Percentiles rank a stretch among this genome's conserved stretches.
phyloP scores from a whole-genome alignment of 2,113 vertebrate genomes.

The Dryoscopus gambensis region DNA sequence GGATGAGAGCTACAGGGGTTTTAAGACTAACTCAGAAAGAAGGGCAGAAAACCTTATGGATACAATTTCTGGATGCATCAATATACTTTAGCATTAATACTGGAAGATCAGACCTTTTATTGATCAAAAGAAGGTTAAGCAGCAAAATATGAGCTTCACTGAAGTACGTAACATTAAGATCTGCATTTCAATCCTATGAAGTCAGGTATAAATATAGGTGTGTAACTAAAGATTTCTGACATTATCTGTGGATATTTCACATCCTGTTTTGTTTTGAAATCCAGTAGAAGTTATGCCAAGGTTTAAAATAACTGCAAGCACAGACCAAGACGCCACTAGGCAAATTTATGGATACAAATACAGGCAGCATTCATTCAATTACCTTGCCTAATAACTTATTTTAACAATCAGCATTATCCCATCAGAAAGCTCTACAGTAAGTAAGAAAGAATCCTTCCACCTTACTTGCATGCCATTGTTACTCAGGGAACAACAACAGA shows the following conservation, averaged over 20 bases:
- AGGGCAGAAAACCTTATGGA: background rate
- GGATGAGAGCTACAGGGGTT: rapidly evolving
- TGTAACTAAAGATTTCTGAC: background rate
- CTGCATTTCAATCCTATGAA: background rate
- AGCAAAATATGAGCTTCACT: background rate
- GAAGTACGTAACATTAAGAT: background rate
- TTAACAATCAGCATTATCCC: background rate
- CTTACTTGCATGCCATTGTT: background rate
- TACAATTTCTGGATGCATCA: background rate
- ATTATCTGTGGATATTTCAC: background rate
- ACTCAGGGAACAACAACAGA: background rate
- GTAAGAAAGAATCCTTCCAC: background rate
- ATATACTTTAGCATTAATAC: background rate
- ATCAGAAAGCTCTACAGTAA: background rate
- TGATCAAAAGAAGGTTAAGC: background rate
- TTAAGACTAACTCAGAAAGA: background rate
- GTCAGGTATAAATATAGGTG: background rate
- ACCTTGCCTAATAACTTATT: background rate
- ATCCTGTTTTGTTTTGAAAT: background rate
- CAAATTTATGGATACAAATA: background rate
- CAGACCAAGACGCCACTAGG: background rate
- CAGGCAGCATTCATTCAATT: background rate
- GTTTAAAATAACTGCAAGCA: background rate
- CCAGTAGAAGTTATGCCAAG: background rate
- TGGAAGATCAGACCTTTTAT: background rate